These are phyloP conservation scores for Eupeodes luniger DNA, from an alignment of 2,888 invertebrate species.

Conservation along the genomic window DNA sequence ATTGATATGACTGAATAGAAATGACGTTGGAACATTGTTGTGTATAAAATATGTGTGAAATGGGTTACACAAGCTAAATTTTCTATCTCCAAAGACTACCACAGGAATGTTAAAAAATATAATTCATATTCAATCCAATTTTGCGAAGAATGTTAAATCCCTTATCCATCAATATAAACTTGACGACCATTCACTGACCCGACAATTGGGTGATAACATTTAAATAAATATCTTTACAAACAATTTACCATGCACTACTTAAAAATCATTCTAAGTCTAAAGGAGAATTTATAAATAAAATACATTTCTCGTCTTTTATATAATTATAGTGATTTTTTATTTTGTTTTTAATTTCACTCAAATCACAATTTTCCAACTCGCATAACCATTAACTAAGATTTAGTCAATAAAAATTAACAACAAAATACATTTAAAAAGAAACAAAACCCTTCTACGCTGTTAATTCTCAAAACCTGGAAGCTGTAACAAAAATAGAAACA, in stretches of 20 bases:
- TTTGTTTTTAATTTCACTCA: neutral
- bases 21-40: too few relatives aligned
- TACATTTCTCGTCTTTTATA: neutral
- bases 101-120: too few relatives aligned
- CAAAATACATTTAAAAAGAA: slow-evolving; percentile 47
- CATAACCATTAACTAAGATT: slow-evolving; percentile 61
- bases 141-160: too few relatives aligned
- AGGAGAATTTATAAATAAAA: neutral
- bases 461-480: slow-evolving; percentile 12
- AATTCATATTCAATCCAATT: too few relatives aligned
- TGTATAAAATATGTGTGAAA: too few relatives aligned
- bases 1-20: too few relatives aligned
- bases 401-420: slow-evolving; percentile 58
- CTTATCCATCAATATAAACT: too few relatives aligned
- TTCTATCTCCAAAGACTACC: too few relatives aligned
- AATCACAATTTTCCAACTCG: slow-evolving; percentile 7
- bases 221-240: neutral
- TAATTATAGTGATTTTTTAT: neutral
- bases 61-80: too few relatives aligned
- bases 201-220: neutral
- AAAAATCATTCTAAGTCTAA: neutral
- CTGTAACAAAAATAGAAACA: slow-evolving; percentile 23
- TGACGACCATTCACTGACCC: too few relatives aligned
- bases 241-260: neutral
- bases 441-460: slow-evolving; percentile 27